These are phyloP conservation scores for Aphis gossypii DNA, from an alignment of 1,140 invertebrate species.

Conservation along the genomic window DNA sequence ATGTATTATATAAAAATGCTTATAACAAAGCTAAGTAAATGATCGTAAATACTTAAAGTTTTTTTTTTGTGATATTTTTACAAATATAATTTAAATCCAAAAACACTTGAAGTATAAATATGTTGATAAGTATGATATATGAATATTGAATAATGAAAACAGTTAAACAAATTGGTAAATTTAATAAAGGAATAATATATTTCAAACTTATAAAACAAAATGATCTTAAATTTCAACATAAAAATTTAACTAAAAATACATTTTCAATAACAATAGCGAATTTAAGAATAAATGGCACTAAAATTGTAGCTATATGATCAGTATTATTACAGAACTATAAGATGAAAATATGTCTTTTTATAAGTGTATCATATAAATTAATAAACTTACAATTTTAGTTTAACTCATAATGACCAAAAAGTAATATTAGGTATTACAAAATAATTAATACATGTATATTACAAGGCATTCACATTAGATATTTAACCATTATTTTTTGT, in stretches of 20 bases:
- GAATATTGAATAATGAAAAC: background rate
- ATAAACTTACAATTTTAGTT: background rate
- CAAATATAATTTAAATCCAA: background rate
- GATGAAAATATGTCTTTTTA: background rate
- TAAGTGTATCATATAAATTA: background rate
- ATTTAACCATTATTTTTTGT: conserved; percentile 3
- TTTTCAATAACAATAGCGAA: background rate
- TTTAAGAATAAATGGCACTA: conserved; percentile 47
- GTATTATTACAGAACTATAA: background rate
- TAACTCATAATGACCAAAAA: background rate
- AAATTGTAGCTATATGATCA: background rate
- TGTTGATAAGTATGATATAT: background rate
- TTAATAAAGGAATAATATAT: background rate
- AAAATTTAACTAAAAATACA: background rate
- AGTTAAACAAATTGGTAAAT: background rate
- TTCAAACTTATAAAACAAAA: conserved; percentile 5
- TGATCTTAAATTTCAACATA: background rate
- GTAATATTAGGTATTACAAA: background rate
- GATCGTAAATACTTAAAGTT: background rate
- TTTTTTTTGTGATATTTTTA: background rate
- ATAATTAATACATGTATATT: background rate
- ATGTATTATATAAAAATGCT: background rate
- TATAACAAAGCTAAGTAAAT: background rate
- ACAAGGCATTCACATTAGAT: background rate
- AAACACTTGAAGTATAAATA: background rate